Evolutionary conservation across 1,140 invertebrate genomes (phyloP).

Genomic region (Capitella teleta): DNA sequence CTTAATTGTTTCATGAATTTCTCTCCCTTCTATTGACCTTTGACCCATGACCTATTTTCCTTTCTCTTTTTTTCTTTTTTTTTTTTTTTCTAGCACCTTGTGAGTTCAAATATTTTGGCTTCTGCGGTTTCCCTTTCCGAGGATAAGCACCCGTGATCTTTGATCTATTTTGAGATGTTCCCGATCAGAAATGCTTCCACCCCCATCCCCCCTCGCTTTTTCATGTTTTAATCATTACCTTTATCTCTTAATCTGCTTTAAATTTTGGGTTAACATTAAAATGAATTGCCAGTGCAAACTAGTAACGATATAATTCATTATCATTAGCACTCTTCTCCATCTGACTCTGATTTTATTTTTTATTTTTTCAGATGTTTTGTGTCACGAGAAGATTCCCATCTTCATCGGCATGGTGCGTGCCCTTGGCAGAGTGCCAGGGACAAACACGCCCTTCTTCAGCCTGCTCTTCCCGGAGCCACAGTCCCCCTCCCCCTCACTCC

Average conservation of each 20-base stretch:
- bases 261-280: neutral
- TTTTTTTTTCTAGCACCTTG: no score
- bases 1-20: no score
- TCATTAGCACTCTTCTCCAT: neutral
- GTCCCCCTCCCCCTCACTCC: constrained; percentile 44
- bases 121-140: no score
- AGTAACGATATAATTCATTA: neutral
- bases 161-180: no score
- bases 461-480: constrained; percentile 59
- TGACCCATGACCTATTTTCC: no score
- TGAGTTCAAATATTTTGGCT: no score
- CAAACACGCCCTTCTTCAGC: constrained; percentile 66
- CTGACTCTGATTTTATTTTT: constrained; percentile 1
- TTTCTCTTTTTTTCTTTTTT: no score
- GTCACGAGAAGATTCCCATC: constrained; percentile 70
- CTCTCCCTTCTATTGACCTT: no score
- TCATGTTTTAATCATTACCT: neutral
- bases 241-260: neutral
- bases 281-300: neutral
- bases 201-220: neutral
- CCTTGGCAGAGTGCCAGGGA: constrained; percentile 64
- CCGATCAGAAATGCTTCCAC: neutral
- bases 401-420: constrained; percentile 76
- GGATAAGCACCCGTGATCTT: no score
- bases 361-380: constrained; percentile 51